phyloP scores from a whole-genome alignment of 2,888 invertebrate genomes.

The Ennomos quercinarius region DNA sequence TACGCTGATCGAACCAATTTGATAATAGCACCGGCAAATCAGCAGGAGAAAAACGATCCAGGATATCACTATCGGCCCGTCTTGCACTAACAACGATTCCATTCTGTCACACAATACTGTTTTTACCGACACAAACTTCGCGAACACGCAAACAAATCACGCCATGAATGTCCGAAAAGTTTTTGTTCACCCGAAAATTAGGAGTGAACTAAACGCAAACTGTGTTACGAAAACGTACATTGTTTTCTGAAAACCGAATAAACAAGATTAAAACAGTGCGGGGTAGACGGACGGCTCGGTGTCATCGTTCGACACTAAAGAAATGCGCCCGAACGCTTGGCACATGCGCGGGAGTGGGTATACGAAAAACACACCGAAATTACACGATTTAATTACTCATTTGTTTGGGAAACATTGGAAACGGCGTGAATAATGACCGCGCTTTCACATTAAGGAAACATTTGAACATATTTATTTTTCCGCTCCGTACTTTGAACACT shows the following conservation, averaged over 20 bases:
- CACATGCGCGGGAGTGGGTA: constrained; percentile 66
- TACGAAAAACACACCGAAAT: constrained; percentile 68
- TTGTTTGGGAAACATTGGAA: constrained; percentile 48
- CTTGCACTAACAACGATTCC: constrained; percentile 70
- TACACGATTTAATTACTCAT: constrained; percentile 58
- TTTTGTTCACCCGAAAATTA: constrained; percentile 25
- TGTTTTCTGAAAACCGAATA: constrained; percentile 47
- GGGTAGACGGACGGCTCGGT: constrained; percentile 73
- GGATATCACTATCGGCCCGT: constrained; percentile 74
- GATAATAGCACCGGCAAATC: constrained; percentile 75
- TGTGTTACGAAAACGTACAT: constrained; percentile 14
- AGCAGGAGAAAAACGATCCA: constrained; percentile 77
- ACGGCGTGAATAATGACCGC: constrained; percentile 20
- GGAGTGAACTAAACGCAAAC: constrained; percentile 15
- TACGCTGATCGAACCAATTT: constrained; percentile 57
- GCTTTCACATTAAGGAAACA: constrained; percentile 22
- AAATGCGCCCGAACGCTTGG: constrained; percentile 75
- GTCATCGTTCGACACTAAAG: constrained; percentile 78
- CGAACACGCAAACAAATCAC: constrained; percentile 25
- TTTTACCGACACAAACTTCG: constrained; percentile 23
- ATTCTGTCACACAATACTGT: constrained; percentile 52
- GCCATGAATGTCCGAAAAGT: constrained; percentile 25
- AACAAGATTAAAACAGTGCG: constrained; percentile 52
- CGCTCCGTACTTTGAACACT: constrained; percentile 6
- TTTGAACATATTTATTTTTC: constrained; percentile 19